Evolutionary conservation across 1,140 invertebrate genomes (phyloP).

Genomic region (Drosophila mauritiana): DNA sequence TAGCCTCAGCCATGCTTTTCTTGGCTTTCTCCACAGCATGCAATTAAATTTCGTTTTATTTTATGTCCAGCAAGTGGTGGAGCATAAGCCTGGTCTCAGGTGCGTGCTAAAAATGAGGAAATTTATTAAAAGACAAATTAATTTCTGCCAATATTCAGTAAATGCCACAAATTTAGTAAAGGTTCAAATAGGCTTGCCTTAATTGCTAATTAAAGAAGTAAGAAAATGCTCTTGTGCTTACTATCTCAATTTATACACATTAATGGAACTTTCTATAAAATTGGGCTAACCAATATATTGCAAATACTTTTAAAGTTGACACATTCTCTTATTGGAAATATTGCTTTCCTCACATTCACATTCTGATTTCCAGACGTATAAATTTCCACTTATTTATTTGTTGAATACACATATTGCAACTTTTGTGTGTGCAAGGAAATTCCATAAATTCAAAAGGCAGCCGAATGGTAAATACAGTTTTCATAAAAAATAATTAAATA

Average conservation of each 20-base stretch:
- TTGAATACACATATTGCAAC: constrained; percentile 32
- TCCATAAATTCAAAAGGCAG: constrained; percentile 31
- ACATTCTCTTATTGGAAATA: constrained; percentile 7
- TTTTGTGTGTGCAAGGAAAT: constrained; percentile 22
- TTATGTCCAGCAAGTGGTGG: constrained; percentile 39
- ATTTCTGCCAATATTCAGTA: constrained; percentile 6
- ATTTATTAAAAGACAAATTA: constrained; percentile 66
- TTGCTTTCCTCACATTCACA: background rate
- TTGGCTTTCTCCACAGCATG: constrained; percentile 13
- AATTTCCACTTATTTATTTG: background rate
- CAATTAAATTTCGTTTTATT: constrained; percentile 75
- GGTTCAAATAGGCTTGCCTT: background rate
- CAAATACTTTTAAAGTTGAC: background rate
- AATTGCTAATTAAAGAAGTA: background rate
- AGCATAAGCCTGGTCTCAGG: constrained; percentile 45
- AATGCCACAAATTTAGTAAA: background rate
- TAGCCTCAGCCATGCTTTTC: constrained; percentile 7
- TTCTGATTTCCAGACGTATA: background rate
- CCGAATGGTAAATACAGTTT: constrained; percentile 59
- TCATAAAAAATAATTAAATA: constrained; percentile 66
- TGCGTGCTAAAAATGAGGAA: constrained; percentile 46
- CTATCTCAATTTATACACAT: background rate
- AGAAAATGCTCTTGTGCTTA: background rate
- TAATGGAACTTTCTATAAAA: no score
- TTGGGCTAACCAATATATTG: no score